Conservation (phyloP, 2,888 invertebrate genomes). For the Leucoptera coffeella region DNA sequence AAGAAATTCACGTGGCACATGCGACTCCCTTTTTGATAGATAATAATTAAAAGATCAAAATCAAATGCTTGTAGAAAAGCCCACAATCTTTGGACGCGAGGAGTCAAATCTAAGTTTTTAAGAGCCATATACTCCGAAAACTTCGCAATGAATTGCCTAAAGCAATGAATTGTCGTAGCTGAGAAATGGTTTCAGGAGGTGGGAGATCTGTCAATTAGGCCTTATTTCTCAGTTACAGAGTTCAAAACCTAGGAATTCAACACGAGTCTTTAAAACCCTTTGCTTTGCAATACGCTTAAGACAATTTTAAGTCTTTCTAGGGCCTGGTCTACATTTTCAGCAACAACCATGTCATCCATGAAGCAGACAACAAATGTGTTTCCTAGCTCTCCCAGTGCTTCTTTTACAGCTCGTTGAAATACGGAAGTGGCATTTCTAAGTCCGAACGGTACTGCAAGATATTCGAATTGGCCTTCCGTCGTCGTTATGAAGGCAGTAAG, state of each 20-base stretch:
- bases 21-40: neutral
- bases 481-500: constrained; percentile 13
- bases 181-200: constrained; percentile 7
- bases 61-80: constrained; percentile 7
- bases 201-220: constrained; percentile 8
- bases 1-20: constrained; percentile 2
- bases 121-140: constrained; percentile 6
- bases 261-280: constrained; percentile 7
- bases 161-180: constrained; percentile 5
- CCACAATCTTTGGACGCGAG: constrained; percentile 9
- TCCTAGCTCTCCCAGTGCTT: neutral
- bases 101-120: constrained; percentile 7
- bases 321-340: too few species aligned
- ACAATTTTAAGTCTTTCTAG: too few species aligned
- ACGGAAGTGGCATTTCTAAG: neutral
- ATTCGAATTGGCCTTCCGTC: constrained; percentile 15
- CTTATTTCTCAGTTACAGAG: constrained; percentile 7
- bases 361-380: neutral
- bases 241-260: constrained; percentile 9
- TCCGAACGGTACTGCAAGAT: constrained; percentile 5
- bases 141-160: constrained; percentile 7
- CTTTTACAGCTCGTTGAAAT: neutral
- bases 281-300: too few species aligned
- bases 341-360: too few species aligned
- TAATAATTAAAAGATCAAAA: constrained; percentile 7